These are phyloP conservation scores for Lasioglossum oenotherae DNA, from an alignment of 2,888 invertebrate species.

Conservation along the genomic window DNA sequence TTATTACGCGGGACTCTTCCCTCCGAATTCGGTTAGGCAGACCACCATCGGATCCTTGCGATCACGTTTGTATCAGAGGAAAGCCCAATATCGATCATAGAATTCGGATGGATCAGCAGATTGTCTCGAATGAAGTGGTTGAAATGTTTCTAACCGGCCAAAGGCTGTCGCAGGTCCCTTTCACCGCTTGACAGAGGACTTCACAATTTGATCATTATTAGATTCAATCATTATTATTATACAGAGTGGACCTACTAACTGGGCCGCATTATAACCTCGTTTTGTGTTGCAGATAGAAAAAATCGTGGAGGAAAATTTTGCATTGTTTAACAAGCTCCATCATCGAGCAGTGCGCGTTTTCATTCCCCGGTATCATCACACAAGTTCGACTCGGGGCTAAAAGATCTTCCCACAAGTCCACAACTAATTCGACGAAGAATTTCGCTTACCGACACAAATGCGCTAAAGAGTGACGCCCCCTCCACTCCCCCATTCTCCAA, in stretches of 20 bases:
- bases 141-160: neutral
- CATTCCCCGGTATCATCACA: slow-evolving; percentile 50
- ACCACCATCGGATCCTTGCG: slow-evolving; percentile 4
- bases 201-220: neutral
- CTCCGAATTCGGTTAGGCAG: slow-evolving; percentile 18
- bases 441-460: slow-evolving; percentile 49
- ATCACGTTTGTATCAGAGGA: neutral
- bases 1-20: slow-evolving; percentile 23
- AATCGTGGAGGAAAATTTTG: neutral
- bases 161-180: neutral
- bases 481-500: neutral
- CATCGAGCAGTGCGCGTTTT: neutral
- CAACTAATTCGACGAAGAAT: slow-evolving; percentile 66
- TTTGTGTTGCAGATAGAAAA: neutral
- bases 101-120: slow-evolving; percentile 15
- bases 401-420: slow-evolving; percentile 32
- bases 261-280: neutral
- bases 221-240: too few species aligned
- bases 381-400: slow-evolving; percentile 37
- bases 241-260: too few species aligned
- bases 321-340: neutral
- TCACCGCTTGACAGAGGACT: neutral
- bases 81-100: slow-evolving; percentile 1
- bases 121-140: neutral
- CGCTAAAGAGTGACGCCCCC: slow-evolving; percentile 28